Conservation (phyloP, 2,113 vertebrate species). For the Otus sunia region DNA sequence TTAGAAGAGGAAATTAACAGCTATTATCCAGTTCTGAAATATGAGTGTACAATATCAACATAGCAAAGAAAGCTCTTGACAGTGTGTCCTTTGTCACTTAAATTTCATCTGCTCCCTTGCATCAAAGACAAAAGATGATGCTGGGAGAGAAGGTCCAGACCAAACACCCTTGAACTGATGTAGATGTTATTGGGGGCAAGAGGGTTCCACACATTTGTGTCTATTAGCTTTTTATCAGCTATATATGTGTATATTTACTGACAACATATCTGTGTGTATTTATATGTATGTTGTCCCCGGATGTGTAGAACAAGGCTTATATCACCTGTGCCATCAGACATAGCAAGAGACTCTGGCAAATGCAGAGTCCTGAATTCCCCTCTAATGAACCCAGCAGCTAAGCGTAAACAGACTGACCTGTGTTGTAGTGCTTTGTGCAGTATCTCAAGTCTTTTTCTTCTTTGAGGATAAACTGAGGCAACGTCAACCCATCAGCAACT, state of each 20-base stretch:
- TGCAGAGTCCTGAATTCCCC: neutral
- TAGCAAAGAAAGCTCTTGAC: neutral
- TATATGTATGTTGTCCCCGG: neutral
- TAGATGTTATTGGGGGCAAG: neutral
- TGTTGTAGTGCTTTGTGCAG: slow-evolving; percentile 98
- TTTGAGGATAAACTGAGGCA: slow-evolving; percentile 97
- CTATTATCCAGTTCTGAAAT: neutral
- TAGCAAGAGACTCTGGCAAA: neutral
- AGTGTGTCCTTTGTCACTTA: neutral
- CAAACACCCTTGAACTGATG: neutral
- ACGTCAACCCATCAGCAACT: slow-evolving; percentile 92
- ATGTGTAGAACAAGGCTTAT: neutral
- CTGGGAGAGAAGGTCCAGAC: neutral
- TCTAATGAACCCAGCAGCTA: neutral
- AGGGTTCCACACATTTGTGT: neutral
- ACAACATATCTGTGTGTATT: neutral
- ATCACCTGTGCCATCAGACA: neutral
- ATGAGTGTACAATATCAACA: neutral
- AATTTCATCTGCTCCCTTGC: neutral
- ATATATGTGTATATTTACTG: neutral
- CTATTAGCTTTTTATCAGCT: neutral
- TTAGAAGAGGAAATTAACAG: neutral
- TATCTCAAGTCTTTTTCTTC: slow-evolving; percentile 97
- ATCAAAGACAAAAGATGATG: neutral
- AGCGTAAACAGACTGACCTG: slow-evolving; percentile 76